Base-by-base conservation (phyloP, 2,888 invertebrate species). In the Portevinia maculata region DNA sequence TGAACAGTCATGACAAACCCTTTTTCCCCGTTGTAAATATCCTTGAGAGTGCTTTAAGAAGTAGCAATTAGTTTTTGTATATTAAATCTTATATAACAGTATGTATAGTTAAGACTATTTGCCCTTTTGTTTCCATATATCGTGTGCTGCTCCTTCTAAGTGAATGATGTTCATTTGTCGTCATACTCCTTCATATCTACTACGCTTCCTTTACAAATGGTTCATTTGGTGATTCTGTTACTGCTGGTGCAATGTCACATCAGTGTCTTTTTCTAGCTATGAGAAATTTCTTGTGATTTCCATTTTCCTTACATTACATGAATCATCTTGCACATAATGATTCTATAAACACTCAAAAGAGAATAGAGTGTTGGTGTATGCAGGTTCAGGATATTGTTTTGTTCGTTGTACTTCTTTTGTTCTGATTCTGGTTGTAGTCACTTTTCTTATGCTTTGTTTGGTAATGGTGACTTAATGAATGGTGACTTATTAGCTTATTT, bases 61-160 rank as follows among this genome's bases (percentile, higher is more conserved):
- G 62, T 44, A 69, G 70, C 76, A 81, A 81, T 81, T 79, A 79
- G 71, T 79, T n/a, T 59, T 65, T 79, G 65, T 53, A 71, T 79
- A 71, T 70, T 70, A 76, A 70, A 76, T 81, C 70, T 70, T 60
- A 48, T 59, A 69, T 28, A 57, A 64, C 46, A 19, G 34, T 57
- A 57, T 79, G 39, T 55, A 62, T 79, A 75, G 75, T 75, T 74
- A 62, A 74, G 67, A 69, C 28, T 37, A 1, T 32, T 50, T 8
- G 9, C 17, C 8, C 13, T 6, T 41, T 46, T 44, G 30, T 21
- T 32, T 17, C 13, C 13, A 8, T 48, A 67, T 41, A 48, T 34
- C 8, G 19, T 17, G 30, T 19, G 52, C 52, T 41, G 28, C 17
- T 39, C 24, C 59, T 44, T 44, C 44, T 8, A 28, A 60, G 32